Evolutionary conservation across 2,888 invertebrate species (phyloP).

Genomic region (Hetaerina titia): DNA sequence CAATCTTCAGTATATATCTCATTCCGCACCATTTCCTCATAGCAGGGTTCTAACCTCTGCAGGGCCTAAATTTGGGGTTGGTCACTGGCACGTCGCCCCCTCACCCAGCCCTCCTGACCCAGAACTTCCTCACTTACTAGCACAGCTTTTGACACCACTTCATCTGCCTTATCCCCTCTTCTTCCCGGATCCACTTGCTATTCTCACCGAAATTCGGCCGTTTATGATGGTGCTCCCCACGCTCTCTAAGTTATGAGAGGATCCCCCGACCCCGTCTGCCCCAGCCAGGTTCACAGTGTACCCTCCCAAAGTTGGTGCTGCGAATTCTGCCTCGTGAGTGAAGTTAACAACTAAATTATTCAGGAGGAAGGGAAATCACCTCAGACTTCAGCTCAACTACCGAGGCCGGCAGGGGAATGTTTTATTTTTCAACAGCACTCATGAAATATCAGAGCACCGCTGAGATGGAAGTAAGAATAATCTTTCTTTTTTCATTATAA

Average conservation of each 20-base stretch:
- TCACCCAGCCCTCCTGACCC: background rate
- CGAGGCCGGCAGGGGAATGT: background rate
- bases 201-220: background rate
- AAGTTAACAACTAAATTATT: slow-evolving; percentile 11
- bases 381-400: background rate
- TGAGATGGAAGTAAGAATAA: background rate
- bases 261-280: background rate
- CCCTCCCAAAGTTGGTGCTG: background rate
- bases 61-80: background rate
- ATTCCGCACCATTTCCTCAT: slow-evolving; percentile 13
- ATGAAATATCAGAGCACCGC: background rate
- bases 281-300: background rate
- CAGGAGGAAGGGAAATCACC: background rate
- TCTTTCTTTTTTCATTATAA: background rate
- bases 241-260: background rate
- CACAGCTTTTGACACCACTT: background rate
- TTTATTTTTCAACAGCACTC: background rate
- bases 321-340: background rate
- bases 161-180: background rate
- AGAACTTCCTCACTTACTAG: background rate
- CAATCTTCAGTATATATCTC: background rate
- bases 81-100: background rate
- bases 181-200: background rate
- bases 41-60: background rate
- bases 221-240: too few species aligned